Evolutionary conservation across 1,140 invertebrate genomes (phyloP).

Genomic region (Drosophila guanche): DNA sequence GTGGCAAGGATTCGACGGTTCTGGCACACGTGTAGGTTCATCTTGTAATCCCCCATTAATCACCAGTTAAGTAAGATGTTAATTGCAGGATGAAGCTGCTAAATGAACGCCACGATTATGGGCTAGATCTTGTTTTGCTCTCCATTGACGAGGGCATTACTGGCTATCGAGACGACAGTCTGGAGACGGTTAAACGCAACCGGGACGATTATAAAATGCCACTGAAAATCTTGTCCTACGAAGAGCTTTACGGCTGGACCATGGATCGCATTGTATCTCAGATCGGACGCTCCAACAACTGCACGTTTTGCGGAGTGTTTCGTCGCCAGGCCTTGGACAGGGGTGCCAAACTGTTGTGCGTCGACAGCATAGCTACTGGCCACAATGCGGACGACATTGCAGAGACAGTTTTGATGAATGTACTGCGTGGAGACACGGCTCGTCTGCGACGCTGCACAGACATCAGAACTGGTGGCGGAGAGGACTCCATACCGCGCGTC

Average conservation of each 20-base stretch:
- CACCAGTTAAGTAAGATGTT: background rate
- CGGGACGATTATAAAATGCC: conserved; percentile 96
- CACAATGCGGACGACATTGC: conserved; percentile 99
- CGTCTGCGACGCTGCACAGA: conserved; percentile 95
- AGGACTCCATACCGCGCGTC: conserved; percentile 94
- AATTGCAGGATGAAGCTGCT: conserved; percentile 89
- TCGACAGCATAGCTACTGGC: conserved; percentile 97
- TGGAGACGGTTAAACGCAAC: conserved; percentile 98
- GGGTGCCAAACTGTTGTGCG: conserved; percentile 93
- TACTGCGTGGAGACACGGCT: conserved; percentile 97
- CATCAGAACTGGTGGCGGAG: conserved; percentile 92
- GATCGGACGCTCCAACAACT: conserved; percentile 99
- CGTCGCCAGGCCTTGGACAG: conserved; percentile 97
- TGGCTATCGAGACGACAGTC: conserved; percentile 98
- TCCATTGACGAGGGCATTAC: conserved; percentile 99
- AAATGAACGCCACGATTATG: conserved; percentile 96
- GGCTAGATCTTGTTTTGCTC: conserved; percentile 94
- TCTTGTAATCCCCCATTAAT: background rate
- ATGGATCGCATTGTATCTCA: conserved; percentile 99
- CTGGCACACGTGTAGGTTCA: conserved; percentile 90
- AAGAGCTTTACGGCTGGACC: conserved; percentile 99
- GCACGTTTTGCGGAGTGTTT: conserved; percentile 99
- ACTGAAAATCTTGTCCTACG: conserved; percentile 98
- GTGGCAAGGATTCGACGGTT: conserved; percentile 99
- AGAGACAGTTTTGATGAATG: conserved; percentile 99